phyloP scores from a whole-genome alignment of 2,888 invertebrate genomes.

The Dusona sp. region DNA sequence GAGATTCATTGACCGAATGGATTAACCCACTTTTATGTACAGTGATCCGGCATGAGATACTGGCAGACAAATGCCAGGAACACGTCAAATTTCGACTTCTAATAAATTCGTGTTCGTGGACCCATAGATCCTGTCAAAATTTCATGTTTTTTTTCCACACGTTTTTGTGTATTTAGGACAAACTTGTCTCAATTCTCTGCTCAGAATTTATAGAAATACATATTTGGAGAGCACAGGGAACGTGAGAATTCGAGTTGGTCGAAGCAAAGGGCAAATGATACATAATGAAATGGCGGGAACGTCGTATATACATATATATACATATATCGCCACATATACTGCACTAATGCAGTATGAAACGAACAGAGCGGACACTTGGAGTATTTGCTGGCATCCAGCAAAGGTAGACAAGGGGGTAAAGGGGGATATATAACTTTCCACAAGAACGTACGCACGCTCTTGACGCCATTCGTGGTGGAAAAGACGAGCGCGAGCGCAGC shows the following conservation, averaged over 20 bases:
- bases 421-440: conserved; percentile 63
- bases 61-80: conserved; percentile 14
- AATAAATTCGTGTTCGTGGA: conserved; percentile 27
- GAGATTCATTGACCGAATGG: conserved; percentile 42
- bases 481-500: conserved; percentile 44
- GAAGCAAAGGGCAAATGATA: conserved; percentile 69
- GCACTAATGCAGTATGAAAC: conserved; percentile 48
- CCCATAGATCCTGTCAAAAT: conserved; percentile 18
- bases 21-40: conserved; percentile 56
- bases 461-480: conserved; percentile 46
- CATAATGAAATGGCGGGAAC: conserved; percentile 64
- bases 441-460: conserved; percentile 47
- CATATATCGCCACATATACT: not conserved
- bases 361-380: conserved; percentile 53
- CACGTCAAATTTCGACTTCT: conserved; percentile 13
- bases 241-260: conserved; percentile 67
- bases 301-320: conserved; percentile 3
- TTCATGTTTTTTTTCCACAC: conserved; percentile 10
- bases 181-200: not conserved
- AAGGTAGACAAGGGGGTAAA: conserved; percentile 7
- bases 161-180: conserved; percentile 3
- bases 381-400: conserved; percentile 49
- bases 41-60: conserved; percentile 28
- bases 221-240: conserved; percentile 41
- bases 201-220: not conserved